These are phyloP conservation scores for Spodoptera picta DNA, from an alignment of 2,888 invertebrate genomes.

Conservation along the genomic window DNA sequence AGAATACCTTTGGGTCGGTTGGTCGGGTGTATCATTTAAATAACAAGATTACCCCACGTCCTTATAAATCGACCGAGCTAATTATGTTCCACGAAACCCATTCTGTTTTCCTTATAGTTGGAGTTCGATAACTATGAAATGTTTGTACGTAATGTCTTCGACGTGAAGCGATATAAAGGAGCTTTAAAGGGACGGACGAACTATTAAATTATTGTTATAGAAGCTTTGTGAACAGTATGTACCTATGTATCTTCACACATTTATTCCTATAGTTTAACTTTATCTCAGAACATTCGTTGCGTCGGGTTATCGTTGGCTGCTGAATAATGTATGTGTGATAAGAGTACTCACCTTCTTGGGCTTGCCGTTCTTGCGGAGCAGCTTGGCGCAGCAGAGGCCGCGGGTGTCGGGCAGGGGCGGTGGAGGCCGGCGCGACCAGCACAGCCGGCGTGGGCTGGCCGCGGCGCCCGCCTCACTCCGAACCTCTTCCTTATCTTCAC, in stretches of 20 bases:
- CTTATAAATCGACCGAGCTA: conserved; percentile 55
- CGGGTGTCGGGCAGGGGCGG: conserved; percentile 91
- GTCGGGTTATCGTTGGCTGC: conserved; percentile 4
- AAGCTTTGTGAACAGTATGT: too few species aligned
- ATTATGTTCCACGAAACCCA: conserved; percentile 51
- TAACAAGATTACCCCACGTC: conserved; percentile 63
- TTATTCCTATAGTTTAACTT: conserved; percentile 19
- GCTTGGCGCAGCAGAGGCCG: conserved; percentile 94
- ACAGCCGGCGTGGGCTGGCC: conserved; percentile 78
- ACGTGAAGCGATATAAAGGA: conserved; percentile 3
- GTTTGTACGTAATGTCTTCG: conserved; percentile 2
- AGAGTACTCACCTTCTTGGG: conserved; percentile 91
- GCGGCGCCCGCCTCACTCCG: conserved; percentile 77
- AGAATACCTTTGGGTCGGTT: conserved; percentile 60
- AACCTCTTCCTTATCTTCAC: conserved; percentile 85
- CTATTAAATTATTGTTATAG: conserved; percentile 22
- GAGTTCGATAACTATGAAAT: conserved; percentile 19
- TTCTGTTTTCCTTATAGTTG: conserved; percentile 37
- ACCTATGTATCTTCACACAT: too few species aligned
- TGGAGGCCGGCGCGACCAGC: conserved; percentile 81
- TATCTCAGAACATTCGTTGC: conserved; percentile 9
- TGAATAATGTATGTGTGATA: conserved; percentile 21
- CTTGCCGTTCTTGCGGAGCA: conserved; percentile 94
- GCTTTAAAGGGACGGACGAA: background rate
- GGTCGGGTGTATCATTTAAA: conserved; percentile 64